phyloP scores from a whole-genome alignment of 2,113 vertebrate species.

The Quiscalus mexicanus region DNA sequence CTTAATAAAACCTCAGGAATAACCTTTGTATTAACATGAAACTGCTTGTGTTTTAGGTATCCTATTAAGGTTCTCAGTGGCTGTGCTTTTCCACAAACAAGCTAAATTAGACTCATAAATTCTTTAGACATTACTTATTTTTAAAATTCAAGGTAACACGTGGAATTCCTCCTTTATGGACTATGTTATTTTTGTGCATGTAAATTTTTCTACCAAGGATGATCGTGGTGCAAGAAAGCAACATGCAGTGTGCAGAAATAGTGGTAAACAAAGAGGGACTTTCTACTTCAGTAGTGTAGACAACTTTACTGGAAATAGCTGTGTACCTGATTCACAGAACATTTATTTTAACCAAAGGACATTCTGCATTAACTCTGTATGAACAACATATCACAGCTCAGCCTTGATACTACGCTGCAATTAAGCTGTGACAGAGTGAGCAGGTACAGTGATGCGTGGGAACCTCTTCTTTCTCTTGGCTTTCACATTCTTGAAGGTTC shows the following conservation, averaged over 20 bases:
- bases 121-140: background rate
- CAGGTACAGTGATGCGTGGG: slow-evolving; percentile 46
- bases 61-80: slow-evolving; percentile 9
- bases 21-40: slow-evolving; percentile 19
- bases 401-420: slow-evolving; percentile 55
- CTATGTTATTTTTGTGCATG: background rate
- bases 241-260: slow-evolving; percentile 47
- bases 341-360: slow-evolving; percentile 52
- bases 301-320: slow-evolving; percentile 53
- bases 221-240: slow-evolving; percentile 42
- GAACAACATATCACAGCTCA: slow-evolving; percentile 11
- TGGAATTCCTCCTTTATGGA: background rate
- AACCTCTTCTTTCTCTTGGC: background rate
- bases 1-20: slow-evolving; percentile 7
- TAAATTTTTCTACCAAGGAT: slow-evolving; percentile 14
- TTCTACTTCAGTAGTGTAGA: slow-evolving; percentile 77
- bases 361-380: slow-evolving; percentile 45
- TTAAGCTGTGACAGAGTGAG: slow-evolving; percentile 44
- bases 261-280: slow-evolving; percentile 73
- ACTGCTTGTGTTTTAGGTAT: slow-evolving; percentile 27
- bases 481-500: slow-evolving; percentile 90
- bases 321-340: slow-evolving; percentile 62
- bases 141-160: background rate
- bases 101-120: background rate
- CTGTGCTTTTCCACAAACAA: slow-evolving; percentile 45